Evolutionary conservation across 2,797 vertebrate species (phyloP), one percentile per base, ranked within the genome.

Genomic region (Trachurus trachurus): DNA sequence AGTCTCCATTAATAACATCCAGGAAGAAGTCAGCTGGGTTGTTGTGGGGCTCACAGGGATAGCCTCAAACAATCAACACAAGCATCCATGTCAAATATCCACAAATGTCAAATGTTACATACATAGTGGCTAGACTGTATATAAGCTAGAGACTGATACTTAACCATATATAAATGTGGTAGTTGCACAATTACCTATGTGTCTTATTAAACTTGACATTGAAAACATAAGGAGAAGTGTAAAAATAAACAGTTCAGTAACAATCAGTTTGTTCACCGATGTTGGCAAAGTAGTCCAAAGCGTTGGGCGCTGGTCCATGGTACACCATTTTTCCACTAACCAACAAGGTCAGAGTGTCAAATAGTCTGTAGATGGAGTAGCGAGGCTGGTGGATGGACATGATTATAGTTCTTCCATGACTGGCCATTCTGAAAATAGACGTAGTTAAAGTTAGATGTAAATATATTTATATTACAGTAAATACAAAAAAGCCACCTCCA

Each of bases 301-400:
- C 88, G 0, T 94, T 81, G 62, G 89, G 86, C 7, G 97, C 93
- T 0, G 96, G 96, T 16, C 98, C 98, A 0, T 99, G 98, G 83
- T 95, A 99, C 21, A 98, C 89, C 81, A 97, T 85, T 78, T 94
- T 96, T 40, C 98, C 98, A 1, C 87, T 84, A 0, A 97, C 97
- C 89, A 99, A 80, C 78, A 99, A 89, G 0, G 96, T 99, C 69
- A 99, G 92, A 22, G 66, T 95, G 88, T 98, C 96, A 76, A 99
- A 99, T 60, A 97, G 91, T 29, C 94, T 95, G 92, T 98, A 99
- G 92, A 99, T 99, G 87, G 97, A 97, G 83, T 97, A 99, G 0
- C 97, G 96, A 8, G 98, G 97, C 68, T 98, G 98, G 84, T 98
- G 97, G 88, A 99, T 98, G 75, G 98, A 99, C 92, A 99, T 96